phyloP scores from a whole-genome alignment of 2,888 invertebrate genomes.

The Scaptomyza reducta region DNA sequence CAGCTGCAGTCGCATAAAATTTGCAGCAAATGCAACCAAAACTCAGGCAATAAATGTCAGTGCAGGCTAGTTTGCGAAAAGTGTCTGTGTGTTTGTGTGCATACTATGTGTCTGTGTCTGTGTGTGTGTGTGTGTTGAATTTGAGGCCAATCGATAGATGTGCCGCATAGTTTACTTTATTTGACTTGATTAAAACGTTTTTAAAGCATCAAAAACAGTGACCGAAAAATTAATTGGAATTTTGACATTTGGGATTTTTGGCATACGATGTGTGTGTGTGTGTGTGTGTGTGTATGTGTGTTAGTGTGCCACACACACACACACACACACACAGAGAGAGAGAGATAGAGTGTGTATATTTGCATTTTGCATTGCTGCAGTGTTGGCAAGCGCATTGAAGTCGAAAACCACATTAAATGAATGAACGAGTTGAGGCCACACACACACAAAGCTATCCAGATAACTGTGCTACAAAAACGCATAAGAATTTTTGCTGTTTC shows the following conservation, averaged over 20 bases:
- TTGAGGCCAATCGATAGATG: constrained; percentile 48
- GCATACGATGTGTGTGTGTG: constrained; percentile 15
- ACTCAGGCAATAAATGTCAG: constrained; percentile 50
- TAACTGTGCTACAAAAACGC: too few relatives aligned
- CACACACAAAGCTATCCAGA: too few relatives aligned
- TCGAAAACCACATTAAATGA: constrained; percentile 8
- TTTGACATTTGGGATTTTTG: constrained; percentile 67
- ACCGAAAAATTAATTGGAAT: constrained; percentile 77
- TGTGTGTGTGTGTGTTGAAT: constrained; percentile 21
- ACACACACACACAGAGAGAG: constrained; percentile 6
- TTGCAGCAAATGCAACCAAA: constrained; percentile 67
- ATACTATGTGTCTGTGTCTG: background rate
- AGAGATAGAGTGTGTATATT: constrained; percentile 45
- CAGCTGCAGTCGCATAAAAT: constrained; percentile 74
- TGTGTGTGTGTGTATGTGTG: constrained; percentile 9
- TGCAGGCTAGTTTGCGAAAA: constrained; percentile 17
- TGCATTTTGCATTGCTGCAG: constrained; percentile 56
- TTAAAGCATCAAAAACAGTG: constrained; percentile 70
- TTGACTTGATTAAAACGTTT: constrained; percentile 75
- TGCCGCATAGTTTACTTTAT: constrained; percentile 67
- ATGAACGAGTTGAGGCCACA: background rate
- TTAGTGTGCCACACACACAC: constrained; percentile 10
- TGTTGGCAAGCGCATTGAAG: constrained; percentile 25
- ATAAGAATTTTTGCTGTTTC: too few relatives aligned
- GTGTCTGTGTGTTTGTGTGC: background rate